Evolutionary conservation across 2,888 invertebrate species (phyloP).

Genomic region (Penaeus monodon): DNA sequence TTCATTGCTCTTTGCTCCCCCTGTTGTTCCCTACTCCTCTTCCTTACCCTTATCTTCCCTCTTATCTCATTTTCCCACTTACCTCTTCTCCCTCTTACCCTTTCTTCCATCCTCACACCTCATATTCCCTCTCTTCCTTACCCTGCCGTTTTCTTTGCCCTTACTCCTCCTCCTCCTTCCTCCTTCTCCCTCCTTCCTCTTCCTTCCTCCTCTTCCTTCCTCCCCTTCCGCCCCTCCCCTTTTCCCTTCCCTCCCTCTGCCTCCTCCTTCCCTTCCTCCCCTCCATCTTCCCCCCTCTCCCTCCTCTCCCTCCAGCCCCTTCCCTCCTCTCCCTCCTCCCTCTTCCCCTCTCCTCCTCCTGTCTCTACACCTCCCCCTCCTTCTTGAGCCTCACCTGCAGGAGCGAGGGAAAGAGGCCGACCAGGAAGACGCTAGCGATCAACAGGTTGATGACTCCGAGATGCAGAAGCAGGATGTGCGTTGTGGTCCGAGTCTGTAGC

Average conservation of each 20-base stretch:
- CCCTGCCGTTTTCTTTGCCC: background rate
- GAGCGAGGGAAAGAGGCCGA: slow-evolving; percentile 73
- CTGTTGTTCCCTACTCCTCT: background rate
- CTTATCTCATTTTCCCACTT: background rate
- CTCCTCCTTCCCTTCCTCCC: background rate
- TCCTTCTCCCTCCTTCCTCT: background rate
- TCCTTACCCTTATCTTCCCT: background rate
- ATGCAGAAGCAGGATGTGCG: slow-evolving; percentile 80
- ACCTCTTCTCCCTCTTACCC: background rate
- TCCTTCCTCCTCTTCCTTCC: background rate
- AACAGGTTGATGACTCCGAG: slow-evolving; percentile 80
- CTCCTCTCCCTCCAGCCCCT: background rate
- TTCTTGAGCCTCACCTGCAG: slow-evolving; percentile 30
- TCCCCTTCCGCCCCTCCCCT: background rate
- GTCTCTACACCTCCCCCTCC: background rate
- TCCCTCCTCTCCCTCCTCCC: background rate
- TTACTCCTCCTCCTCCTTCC: background rate
- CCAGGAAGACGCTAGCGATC: slow-evolving; percentile 76
- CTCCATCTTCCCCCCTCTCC: background rate
- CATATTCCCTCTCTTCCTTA: background rate
- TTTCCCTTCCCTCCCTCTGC: background rate
- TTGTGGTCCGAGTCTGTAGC: slow-evolving; percentile 77
- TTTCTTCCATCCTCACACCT: background rate
- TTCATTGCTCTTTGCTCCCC: too few species aligned
- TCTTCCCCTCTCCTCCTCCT: background rate